phyloP scores from a whole-genome alignment of 2,797 vertebrate species.

The Scolopax bukidnonensis region DNA sequence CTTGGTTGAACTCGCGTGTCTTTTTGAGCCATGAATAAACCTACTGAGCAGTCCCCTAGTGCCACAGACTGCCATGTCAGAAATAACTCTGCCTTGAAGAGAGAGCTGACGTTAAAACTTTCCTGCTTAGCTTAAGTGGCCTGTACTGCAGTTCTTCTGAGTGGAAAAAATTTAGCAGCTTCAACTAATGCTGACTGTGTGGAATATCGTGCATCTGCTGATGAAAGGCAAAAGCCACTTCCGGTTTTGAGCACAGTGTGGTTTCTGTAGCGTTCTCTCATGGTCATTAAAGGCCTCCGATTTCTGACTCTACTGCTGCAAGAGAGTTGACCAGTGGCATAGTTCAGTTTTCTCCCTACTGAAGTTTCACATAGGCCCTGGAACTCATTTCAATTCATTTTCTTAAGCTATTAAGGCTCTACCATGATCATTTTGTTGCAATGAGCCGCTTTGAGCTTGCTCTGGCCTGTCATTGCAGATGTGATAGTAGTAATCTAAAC shows the following conservation, averaged over 20 bases:
- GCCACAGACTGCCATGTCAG: background rate
- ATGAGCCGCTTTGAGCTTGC: background rate
- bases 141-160: background rate
- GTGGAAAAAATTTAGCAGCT: background rate
- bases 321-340: background rate
- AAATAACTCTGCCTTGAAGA: background rate
- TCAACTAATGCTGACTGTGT: background rate
- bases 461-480: background rate
- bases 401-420: background rate
- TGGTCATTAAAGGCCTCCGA: background rate
- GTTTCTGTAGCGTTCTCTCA: background rate
- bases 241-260: background rate
- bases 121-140: background rate
- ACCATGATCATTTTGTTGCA: rapidly evolving
- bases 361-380: background rate
- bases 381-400: background rate
- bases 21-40: background rate
- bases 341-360: background rate
- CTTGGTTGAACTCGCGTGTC: rapidly evolving
- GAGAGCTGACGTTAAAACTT: background rate
- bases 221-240: background rate
- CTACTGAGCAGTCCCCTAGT: background rate
- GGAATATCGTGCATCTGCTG: background rate
- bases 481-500: background rate
- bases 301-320: background rate